These are phyloP conservation scores for Brachionus calyciflorus DNA, from an alignment of 1,140 invertebrate species.

Conservation along the genomic window DNA sequence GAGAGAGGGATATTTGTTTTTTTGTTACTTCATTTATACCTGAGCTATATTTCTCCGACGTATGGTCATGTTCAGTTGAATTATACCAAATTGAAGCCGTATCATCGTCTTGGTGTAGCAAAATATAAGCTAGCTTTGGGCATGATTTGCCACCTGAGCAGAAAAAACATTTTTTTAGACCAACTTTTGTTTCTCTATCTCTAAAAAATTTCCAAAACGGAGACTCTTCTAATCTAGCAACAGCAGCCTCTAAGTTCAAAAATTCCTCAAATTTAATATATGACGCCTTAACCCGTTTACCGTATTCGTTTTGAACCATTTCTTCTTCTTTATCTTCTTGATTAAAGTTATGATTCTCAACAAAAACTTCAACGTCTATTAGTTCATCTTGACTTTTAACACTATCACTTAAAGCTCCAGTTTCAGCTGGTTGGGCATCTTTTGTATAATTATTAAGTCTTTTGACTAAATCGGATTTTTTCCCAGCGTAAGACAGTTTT, in stretches of 20 bases:
- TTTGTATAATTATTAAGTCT: conserved; percentile 5
- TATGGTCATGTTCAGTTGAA: not conserved
- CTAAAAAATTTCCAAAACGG: not conserved
- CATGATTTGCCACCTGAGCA: not conserved
- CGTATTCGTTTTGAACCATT: not conserved
- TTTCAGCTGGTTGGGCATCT: not conserved
- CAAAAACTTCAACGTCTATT: not conserved
- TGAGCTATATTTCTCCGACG: not conserved
- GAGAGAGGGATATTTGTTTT: not conserved
- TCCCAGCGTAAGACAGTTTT: too few relatives aligned
- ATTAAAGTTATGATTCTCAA: not conserved
- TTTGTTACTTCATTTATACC: conserved; percentile 14
- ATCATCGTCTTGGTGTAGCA: not conserved
- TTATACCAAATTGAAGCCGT: not conserved
- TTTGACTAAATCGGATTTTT: not conserved
- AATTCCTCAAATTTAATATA: not conserved
- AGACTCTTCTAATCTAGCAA: not conserved
- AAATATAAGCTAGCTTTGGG: not conserved
- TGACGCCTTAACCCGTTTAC: not conserved
- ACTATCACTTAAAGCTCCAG: not conserved
- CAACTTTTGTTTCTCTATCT: conserved; percentile 8
- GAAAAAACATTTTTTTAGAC: not conserved
- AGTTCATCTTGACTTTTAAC: not conserved
- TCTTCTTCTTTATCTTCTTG: not conserved
- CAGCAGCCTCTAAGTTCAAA: not conserved